Percentiles rank a stretch among this genome's conserved stretches.
These are phyloP conservation scores for Clostera curtula DNA, from an alignment of 2,888 invertebrate species.

Conservation along the genomic window DNA sequence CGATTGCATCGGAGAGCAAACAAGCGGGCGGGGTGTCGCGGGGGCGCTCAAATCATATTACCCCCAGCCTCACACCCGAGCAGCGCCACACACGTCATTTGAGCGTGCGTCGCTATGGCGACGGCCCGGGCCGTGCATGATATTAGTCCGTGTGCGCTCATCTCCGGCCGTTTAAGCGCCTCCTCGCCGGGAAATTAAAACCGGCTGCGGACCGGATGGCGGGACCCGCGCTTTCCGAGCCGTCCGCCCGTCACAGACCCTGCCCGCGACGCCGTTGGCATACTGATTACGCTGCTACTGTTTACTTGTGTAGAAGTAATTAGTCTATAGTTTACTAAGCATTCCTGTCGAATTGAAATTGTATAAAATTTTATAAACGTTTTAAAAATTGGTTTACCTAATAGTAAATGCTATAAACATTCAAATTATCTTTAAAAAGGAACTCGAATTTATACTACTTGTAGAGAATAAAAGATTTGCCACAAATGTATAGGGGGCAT, in stretches of 20 bases:
- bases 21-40: slow-evolving; percentile 68
- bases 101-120: slow-evolving; percentile 80
- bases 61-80: slow-evolving; percentile 63
- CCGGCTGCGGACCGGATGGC: slow-evolving; percentile 66
- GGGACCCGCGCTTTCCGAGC: slow-evolving; percentile 36
- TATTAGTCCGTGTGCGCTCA: slow-evolving; percentile 71
- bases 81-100: slow-evolving; percentile 78
- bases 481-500: too few species aligned
- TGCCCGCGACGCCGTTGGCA: slow-evolving; percentile 14
- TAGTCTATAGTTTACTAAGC: not conserved
- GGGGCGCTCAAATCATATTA: slow-evolving; percentile 72
- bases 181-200: slow-evolving; percentile 69
- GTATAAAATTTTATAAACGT: too few species aligned
- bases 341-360: slow-evolving; percentile 5
- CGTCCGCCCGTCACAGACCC: slow-evolving; percentile 18
- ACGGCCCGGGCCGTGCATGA: slow-evolving; percentile 78
- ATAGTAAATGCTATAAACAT: too few species aligned
- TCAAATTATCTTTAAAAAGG: too few species aligned
- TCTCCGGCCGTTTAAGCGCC: slow-evolving; percentile 68
- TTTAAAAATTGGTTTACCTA: too few species aligned
- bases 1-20: slow-evolving; percentile 75
- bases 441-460: too few species aligned
- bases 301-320: not conserved
- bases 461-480: too few species aligned
- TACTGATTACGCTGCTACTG: slow-evolving; percentile 4